These are phyloP conservation scores for Megaceryle alcyon DNA, from an alignment of 2,797 vertebrate genomes.

Conservation along the genomic window DNA sequence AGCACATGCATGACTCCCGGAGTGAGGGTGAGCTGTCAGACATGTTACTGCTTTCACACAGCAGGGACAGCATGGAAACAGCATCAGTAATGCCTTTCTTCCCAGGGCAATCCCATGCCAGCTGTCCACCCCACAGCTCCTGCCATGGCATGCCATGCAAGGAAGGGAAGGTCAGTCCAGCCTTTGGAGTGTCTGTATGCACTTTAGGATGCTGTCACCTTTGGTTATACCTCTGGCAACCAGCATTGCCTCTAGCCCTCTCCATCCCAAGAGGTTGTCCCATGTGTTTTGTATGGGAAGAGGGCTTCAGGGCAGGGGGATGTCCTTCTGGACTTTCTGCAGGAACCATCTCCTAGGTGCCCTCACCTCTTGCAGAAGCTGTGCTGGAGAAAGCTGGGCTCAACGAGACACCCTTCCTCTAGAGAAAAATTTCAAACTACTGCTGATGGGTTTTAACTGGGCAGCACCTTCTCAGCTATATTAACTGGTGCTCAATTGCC, in stretches of 20 bases:
- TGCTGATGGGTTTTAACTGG: not conserved
- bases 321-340: not conserved
- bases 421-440: not conserved
- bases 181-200: not conserved
- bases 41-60: not conserved
- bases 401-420: not conserved
- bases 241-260: not conserved
- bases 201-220: not conserved
- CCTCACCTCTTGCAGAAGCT: not conserved
- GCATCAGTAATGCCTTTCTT: not conserved
- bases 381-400: not conserved
- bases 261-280: not conserved
- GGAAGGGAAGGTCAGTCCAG: not conserved
- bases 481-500: not conserved
- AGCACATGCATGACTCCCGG: not conserved
- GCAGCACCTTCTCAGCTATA: not conserved
- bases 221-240: not conserved
- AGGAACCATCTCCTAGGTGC: not conserved
- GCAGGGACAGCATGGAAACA: not conserved
- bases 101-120: conserved; percentile 29
- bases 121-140: not conserved
- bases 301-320: not conserved
- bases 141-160: accelerated
- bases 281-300: not conserved
- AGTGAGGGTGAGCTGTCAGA: not conserved